Conservation (phyloP, 2,888 invertebrate genomes). For the Margaritifera margaritifera region DNA sequence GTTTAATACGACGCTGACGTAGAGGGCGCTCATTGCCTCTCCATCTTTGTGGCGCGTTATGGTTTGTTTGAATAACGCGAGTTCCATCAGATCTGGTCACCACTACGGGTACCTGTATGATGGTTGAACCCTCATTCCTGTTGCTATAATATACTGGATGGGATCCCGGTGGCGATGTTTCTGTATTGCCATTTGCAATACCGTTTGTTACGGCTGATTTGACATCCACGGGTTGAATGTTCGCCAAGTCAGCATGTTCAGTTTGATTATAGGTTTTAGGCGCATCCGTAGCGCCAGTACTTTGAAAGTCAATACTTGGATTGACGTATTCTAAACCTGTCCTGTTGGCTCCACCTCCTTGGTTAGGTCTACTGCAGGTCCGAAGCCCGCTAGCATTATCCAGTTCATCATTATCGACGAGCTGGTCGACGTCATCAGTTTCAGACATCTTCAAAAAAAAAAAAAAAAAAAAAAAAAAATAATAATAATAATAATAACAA, state of each 20-base stretch:
- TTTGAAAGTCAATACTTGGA: neutral
- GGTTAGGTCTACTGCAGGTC: neutral
- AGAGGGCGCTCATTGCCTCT: slow-evolving; percentile 36
- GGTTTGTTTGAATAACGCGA: slow-evolving; percentile 45
- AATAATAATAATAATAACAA: slow-evolving; percentile 1
- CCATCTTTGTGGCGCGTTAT: slow-evolving; percentile 35
- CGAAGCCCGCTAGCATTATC: slow-evolving; percentile 14
- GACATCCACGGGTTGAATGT: neutral
- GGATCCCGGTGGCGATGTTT: slow-evolving; percentile 8
- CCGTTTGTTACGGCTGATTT: slow-evolving; percentile 4
- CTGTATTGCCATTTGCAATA: slow-evolving; percentile 1
- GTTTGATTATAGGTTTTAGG: slow-evolving; percentile 2
- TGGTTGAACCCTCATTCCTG: slow-evolving; percentile 38
- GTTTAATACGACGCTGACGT: slow-evolving; percentile 38
- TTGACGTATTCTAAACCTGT: neutral
- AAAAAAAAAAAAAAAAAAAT: slow-evolving; percentile 1
- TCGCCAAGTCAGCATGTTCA: neutral
- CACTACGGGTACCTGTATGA: slow-evolving; percentile 42
- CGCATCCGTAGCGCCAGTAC: neutral
- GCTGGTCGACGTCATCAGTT: slow-evolving; percentile 26
- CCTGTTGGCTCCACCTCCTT: neutral
- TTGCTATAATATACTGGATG: slow-evolving; percentile 40
- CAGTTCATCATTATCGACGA: slow-evolving; percentile 34
- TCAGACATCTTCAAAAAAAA: slow-evolving; percentile 29
- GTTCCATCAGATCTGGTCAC: slow-evolving; percentile 38